phyloP scores from a whole-genome alignment of 2,113 vertebrate genomes.

The Cyphomyrus plagiostoma region DNA sequence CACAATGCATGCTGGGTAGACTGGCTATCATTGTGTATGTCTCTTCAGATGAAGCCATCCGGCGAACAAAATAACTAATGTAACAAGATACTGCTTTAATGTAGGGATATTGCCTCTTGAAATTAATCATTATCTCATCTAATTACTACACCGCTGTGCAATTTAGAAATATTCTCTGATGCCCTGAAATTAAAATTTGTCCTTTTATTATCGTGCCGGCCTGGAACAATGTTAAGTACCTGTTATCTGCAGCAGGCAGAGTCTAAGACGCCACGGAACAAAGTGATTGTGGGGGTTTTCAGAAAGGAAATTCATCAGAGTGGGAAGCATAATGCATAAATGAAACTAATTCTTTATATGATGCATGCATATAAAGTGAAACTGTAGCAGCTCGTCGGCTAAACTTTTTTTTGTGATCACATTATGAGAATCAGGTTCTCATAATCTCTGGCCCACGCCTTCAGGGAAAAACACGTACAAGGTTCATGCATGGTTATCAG shows the following conservation, averaged over 20 bases:
- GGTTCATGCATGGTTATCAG: not conserved
- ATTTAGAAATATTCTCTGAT: not conserved
- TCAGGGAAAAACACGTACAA: not conserved
- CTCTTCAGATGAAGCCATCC: not conserved
- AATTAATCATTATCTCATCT: constrained; percentile 11
- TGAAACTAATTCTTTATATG: not conserved
- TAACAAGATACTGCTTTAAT: not conserved
- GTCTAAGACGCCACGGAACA: not conserved
- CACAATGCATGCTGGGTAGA: not conserved
- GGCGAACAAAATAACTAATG: not conserved
- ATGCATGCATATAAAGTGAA: not conserved
- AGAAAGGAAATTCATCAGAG: not conserved
- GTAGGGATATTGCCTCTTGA: not conserved
- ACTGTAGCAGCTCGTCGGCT: not conserved
- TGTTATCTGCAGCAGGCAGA: not conserved
- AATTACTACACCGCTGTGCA: not conserved
- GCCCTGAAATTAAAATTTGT: not conserved
- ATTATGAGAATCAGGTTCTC: not conserved
- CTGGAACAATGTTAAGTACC: not conserved
- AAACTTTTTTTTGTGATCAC: not conserved
- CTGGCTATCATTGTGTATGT: not conserved
- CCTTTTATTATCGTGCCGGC: not conserved
- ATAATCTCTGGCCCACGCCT: not conserved
- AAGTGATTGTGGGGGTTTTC: not conserved
- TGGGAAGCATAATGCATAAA: not conserved